Percentiles rank a stretch among this genome's conserved stretches.
Conservation (phyloP, 2,888 invertebrate species). For the Limulus polyphemus region DNA sequence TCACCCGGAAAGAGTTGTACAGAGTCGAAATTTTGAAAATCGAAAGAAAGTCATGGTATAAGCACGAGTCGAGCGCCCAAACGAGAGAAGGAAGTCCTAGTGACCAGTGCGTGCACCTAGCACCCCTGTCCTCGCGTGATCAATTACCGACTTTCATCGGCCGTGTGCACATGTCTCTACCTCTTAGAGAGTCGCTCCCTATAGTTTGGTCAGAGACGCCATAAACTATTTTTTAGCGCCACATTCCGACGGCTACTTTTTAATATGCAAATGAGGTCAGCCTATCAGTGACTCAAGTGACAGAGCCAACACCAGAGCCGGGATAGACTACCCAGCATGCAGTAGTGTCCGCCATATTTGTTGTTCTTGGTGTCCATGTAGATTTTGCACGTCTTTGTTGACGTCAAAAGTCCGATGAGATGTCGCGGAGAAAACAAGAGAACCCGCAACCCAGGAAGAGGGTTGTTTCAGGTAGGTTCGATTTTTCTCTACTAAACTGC, state of each 20-base stretch:
- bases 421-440: conserved; percentile 38
- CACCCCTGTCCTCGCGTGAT: not conserved
- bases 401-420: conserved; percentile 14
- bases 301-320: not conserved
- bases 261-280: not conserved
- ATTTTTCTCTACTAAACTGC: too few species aligned
- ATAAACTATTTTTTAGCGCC: not conserved
- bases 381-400: too few species aligned
- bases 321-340: conserved; percentile 16
- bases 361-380: conserved; percentile 8
- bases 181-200: not conserved
- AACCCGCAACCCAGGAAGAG: conserved; percentile 38
- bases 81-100: not conserved
- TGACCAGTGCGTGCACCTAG: not conserved
- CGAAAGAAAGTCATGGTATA: too few species aligned
- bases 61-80: too few species aligned
- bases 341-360: conserved; percentile 18
- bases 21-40: too few species aligned
- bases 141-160: not conserved
- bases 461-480: conserved; percentile 36
- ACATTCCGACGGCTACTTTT: not conserved
- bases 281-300: not conserved
- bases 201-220: not conserved
- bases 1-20: too few species aligned
- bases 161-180: not conserved